Conservation (phyloP, 2,888 invertebrate genomes). For the Lepas anatifera region DNA sequence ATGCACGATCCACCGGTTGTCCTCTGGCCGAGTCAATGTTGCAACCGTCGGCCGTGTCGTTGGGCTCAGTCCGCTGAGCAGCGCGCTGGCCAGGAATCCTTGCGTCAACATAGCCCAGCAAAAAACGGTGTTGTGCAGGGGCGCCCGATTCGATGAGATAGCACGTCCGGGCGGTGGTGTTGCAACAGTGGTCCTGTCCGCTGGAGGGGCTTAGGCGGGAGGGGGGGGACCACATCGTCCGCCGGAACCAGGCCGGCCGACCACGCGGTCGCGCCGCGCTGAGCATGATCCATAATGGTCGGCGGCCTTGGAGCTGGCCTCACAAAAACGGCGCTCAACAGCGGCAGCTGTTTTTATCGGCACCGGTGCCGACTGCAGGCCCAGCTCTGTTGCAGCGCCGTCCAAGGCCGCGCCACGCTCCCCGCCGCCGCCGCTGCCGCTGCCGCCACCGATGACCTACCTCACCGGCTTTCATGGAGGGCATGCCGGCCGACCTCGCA, state of each 20-base stretch:
- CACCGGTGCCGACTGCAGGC: neutral
- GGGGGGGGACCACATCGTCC: no score
- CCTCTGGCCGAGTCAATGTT: no score
- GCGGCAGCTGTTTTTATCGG: neutral
- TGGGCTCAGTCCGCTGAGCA: no score
- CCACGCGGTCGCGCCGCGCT: no score
- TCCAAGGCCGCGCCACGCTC: neutral
- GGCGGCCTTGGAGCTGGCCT: conserved; percentile 7
- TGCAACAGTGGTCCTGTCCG: neutral
- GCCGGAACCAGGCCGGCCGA: neutral
- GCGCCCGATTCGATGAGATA: neutral
- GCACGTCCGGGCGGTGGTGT: neutral
- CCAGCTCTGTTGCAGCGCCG: conserved; percentile 1
- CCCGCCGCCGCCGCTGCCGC: neutral
- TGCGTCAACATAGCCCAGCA: neutral
- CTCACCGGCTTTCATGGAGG: conserved; percentile 1
- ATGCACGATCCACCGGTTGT: no score
- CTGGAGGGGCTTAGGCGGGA: no score
- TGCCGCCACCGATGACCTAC: neutral
- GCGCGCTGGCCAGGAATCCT: neutral
- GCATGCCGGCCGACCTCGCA: neutral
- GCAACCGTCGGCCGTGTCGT: no score
- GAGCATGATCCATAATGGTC: conserved; percentile 7
- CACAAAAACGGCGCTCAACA: conserved; percentile 9
- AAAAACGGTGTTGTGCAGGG: neutral